Evolutionary conservation across 2,113 vertebrate species (phyloP).

Genomic region (Pica pica): DNA sequence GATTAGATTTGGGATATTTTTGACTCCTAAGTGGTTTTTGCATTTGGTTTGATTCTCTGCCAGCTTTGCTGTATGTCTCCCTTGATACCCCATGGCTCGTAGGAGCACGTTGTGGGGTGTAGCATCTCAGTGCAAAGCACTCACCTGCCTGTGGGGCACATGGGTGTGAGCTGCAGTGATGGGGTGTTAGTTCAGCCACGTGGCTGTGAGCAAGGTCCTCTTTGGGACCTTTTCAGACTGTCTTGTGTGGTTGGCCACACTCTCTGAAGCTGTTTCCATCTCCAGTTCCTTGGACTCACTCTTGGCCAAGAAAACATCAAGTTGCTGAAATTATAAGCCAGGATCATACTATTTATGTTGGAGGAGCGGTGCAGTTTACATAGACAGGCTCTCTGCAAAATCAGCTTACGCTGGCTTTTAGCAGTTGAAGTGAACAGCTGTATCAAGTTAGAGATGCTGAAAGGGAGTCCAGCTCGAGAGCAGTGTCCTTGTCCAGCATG

Average conservation of each 20-base stretch:
- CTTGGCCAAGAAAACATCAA: constrained; percentile 57
- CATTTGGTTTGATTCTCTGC: not conserved
- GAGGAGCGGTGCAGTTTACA: not conserved
- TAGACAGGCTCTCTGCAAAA: not conserved
- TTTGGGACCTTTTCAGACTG: not conserved
- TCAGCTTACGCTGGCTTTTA: constrained; percentile 32
- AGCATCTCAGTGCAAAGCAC: fast-evolving
- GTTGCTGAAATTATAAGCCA: constrained; percentile 33
- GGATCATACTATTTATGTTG: constrained; percentile 23
- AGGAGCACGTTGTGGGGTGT: not conserved
- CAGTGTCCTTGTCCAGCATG: not conserved
- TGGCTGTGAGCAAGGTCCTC: not conserved
- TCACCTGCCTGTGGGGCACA: fast-evolving
- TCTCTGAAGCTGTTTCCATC: constrained; percentile 22
- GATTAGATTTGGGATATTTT: not conserved
- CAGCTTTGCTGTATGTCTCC: not conserved
- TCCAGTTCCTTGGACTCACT: not conserved
- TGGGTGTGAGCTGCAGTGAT: not conserved
- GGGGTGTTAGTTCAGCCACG: not conserved
- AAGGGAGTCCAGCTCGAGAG: not conserved
- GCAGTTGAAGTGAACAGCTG: constrained; percentile 35
- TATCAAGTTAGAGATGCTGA: constrained; percentile 33
- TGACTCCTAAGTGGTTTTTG: not conserved
- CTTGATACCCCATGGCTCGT: not conserved
- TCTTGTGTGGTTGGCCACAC: not conserved